Evolutionary conservation across 2,888 invertebrate species (phyloP).

Genomic region (Campaea margaritaria): DNA sequence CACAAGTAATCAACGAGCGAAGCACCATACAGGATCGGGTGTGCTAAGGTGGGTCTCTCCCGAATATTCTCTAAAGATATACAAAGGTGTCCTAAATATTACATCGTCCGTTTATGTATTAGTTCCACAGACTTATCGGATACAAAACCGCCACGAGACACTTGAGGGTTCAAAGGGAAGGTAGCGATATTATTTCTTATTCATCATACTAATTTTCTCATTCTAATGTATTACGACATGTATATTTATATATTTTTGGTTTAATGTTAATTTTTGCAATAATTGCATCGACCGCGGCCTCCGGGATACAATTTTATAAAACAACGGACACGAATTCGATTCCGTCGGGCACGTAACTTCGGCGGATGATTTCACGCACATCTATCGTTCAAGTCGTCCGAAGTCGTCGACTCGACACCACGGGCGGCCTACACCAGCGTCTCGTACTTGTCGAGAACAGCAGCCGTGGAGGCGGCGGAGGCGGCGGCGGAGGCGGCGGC

Average conservation of each 20-base stretch:
- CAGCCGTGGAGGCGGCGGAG: no score
- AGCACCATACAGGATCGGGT: constrained; percentile 68
- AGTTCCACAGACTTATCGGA: not conserved
- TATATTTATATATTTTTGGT: constrained; percentile 27
- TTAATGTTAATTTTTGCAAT: constrained; percentile 17
- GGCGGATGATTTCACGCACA: not conserved
- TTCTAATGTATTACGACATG: constrained; percentile 22
- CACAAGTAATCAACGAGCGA: constrained; percentile 60
- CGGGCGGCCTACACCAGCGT: constrained; percentile 69
- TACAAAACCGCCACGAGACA: constrained; percentile 5
- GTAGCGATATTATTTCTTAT: constrained; percentile 19
- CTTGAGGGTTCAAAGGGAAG: not conserved
- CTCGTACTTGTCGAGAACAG: constrained; percentile 82
- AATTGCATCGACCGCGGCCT: constrained; percentile 1
- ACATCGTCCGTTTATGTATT: not conserved
- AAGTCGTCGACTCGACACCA: no score
- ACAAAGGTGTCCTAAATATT: not conserved
- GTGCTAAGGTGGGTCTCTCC: constrained; percentile 64
- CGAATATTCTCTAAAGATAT: not conserved
- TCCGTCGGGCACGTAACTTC: constrained; percentile 20
- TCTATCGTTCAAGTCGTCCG: no score
- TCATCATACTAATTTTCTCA: constrained; percentile 43
- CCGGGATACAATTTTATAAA: constrained; percentile 28
- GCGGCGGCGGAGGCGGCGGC: constrained; percentile 63
- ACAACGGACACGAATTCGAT: constrained; percentile 47